Base-by-base conservation (phyloP, 37 sponge, comb jelly and placozoan species). In the Cliona cf. orientalis region DNA sequence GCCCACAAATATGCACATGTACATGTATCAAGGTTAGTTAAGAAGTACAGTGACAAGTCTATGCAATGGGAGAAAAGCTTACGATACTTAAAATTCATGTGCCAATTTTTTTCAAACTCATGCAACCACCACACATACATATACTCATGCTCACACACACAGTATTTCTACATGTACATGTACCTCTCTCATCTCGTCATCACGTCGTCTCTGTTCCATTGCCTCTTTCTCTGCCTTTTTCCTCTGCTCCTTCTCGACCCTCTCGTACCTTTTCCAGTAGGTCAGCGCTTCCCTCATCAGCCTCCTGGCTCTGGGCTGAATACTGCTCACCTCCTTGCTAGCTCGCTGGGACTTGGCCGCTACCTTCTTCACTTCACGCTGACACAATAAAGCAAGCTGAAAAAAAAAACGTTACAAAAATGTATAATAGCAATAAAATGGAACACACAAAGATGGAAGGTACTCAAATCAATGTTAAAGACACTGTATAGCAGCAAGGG, bases 171-270 rank as follows among this genome's bases (percentile, higher is more conserved):
- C 9, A 53, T 39, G 68, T 2, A 41, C 46, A 61, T 53, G 7
- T n/a, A 92, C 93, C 81, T 97, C 97, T 49, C 89, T 80, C 87
- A 94, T 88, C 57, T 97, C 97, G 35, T 97, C 95, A 33, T 91
- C 91, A 40, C 82, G 67, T 26, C 80, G 71, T 23, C 84, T 79
- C 84, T 94, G 97, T 34, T 94, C 97, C 72, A 83, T 63, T 11
- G 97, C 97, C 68, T 97, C 97, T 45, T 86, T 94, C 83, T 97
- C 97, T 28, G 97, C 97, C 49, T 76, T 78, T 72, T 77, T 84
- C 63, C 97, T 66, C 66, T 88, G 92, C 70, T 97, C 97, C 46
- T 88, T 80, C 79, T 97, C 97, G 32, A 94, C 90, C 72, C 74
- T 88, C 86, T 97, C 97, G 42, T 91, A 94, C 72, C 70, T 90